Percentiles rank a stretch among this genome's conserved stretches.
Conservation (phyloP, 2,797 vertebrate genomes). For the Enteromius trimaculatus region DNA sequence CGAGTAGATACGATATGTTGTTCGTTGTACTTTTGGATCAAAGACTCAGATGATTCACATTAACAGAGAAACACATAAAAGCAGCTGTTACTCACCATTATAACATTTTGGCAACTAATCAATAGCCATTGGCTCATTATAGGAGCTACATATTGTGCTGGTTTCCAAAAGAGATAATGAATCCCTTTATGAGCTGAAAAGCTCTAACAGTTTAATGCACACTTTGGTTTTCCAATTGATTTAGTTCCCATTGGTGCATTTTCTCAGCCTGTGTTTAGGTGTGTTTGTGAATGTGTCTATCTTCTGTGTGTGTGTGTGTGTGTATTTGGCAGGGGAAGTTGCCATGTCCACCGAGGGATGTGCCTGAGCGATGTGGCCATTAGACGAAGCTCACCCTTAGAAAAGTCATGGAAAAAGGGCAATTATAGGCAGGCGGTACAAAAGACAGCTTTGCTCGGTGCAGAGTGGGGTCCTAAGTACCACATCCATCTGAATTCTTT, state of each 20-base stretch:
- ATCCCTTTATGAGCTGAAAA: slow-evolving; percentile 54
- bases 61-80: slow-evolving; percentile 49
- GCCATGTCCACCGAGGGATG: slow-evolving; percentile 52
- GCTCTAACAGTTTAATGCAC: slow-evolving; percentile 56
- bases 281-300: slow-evolving; percentile 31
- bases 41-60: slow-evolving; percentile 55
- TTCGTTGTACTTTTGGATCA: slow-evolving; percentile 55
- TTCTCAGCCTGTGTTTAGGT: background rate
- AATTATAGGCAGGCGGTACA: slow-evolving; percentile 50
- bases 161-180: slow-evolving; percentile 57
- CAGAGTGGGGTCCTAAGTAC: slow-evolving; percentile 44
- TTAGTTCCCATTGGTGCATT: slow-evolving; percentile 39
- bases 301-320: slow-evolving; percentile 17
- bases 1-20: slow-evolving; percentile 33
- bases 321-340: slow-evolving; percentile 19
- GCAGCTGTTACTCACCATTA: slow-evolving; percentile 52
- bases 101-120: slow-evolving; percentile 61
- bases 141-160: slow-evolving; percentile 47
- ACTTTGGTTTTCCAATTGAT: slow-evolving; percentile 49
- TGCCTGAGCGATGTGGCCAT: slow-evolving; percentile 56
- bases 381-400: slow-evolving; percentile 50
- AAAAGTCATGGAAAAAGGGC: slow-evolving; percentile 50
- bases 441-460: slow-evolving; percentile 45
- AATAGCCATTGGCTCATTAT: slow-evolving; percentile 58
- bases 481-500: slow-evolving; percentile 54